These are phyloP conservation scores for Hippocampus abdominalis DNA, from an alignment of 2,113 vertebrate genomes.

Conservation along the genomic window DNA sequence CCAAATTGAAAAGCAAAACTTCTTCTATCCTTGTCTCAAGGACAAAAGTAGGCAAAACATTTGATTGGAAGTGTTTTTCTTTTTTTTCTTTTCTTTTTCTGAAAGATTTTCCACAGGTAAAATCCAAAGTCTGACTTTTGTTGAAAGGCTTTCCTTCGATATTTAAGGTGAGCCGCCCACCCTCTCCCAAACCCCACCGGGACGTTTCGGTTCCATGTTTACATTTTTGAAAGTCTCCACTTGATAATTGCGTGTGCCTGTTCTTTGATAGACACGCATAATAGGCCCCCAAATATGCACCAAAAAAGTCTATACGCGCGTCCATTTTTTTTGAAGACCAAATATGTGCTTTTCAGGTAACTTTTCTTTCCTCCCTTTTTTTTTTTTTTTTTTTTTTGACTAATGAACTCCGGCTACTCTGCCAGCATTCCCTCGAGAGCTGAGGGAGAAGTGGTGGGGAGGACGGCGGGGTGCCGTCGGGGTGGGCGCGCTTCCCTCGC, in stretches of 20 bases:
- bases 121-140: slow-evolving; percentile 15
- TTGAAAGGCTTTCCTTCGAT: slow-evolving; percentile 35
- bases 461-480: not conserved
- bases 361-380: slow-evolving; percentile 40
- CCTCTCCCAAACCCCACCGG: slow-evolving; percentile 16
- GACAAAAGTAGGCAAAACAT: too few relatives aligned
- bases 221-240: slow-evolving; percentile 58
- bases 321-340: slow-evolving; percentile 53
- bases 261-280: slow-evolving; percentile 75
- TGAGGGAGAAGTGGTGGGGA: slow-evolving; percentile 6
- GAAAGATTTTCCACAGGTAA: slow-evolving; percentile 13
- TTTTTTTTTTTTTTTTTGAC: slow-evolving; percentile 59
- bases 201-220: slow-evolving; percentile 50
- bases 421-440: slow-evolving; percentile 72
- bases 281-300: slow-evolving; percentile 55
- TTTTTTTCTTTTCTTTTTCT: too few relatives aligned
- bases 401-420: slow-evolving; percentile 78
- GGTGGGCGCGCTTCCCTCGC: slow-evolving; percentile 61
- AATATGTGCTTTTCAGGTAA: slow-evolving; percentile 73
- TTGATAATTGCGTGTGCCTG: slow-evolving; percentile 58
- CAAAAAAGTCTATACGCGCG: slow-evolving; percentile 45
- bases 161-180: slow-evolving; percentile 42
- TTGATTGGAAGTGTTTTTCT: too few relatives aligned
- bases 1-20: too few relatives aligned
- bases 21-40: too few relatives aligned